Percentiles rank a stretch among this genome's conserved stretches.
Conservation (phyloP, 2,888 invertebrate genomes). For the Ischnus inquisitorius region DNA sequence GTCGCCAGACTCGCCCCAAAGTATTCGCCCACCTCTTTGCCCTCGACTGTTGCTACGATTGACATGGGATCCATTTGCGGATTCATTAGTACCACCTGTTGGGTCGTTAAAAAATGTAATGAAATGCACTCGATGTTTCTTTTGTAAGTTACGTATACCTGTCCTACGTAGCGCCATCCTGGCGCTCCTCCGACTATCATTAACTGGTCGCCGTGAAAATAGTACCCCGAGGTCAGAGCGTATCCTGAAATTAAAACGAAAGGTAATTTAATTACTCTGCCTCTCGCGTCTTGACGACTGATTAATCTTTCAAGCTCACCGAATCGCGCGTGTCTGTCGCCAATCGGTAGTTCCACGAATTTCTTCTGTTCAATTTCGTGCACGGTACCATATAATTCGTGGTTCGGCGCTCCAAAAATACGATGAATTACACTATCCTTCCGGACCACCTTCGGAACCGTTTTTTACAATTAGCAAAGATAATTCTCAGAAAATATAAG, state of each 20-base stretch:
- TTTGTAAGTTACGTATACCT: constrained; percentile 68
- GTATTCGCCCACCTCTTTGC: constrained; percentile 77
- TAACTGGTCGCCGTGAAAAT: constrained; percentile 71
- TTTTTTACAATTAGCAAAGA: not conserved
- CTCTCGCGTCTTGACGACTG: not conserved
- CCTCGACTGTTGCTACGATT: constrained; percentile 68
- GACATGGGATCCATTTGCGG: constrained; percentile 39
- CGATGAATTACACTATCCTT: constrained; percentile 26
- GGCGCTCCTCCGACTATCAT: constrained; percentile 77
- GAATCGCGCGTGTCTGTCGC: constrained; percentile 71
- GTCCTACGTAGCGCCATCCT: constrained; percentile 74
- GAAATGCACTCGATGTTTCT: not conserved
- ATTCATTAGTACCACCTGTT: constrained; percentile 75
- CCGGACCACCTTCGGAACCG: not conserved
- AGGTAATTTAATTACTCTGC: not conserved
- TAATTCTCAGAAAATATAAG: not conserved
- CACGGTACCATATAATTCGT: constrained; percentile 71
- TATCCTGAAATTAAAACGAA: constrained; percentile 76
- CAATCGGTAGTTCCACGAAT: constrained; percentile 49
- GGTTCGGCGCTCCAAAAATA: constrained; percentile 75
- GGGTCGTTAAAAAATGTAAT: not conserved
- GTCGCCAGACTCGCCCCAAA: constrained; percentile 80
- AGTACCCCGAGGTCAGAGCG: constrained; percentile 77
- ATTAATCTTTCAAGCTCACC: constrained; percentile 67
- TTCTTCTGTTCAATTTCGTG: constrained; percentile 57